Evolutionary conservation across 2,113 vertebrate species (phyloP).

Genomic region (Hypanus sabinus): DNA sequence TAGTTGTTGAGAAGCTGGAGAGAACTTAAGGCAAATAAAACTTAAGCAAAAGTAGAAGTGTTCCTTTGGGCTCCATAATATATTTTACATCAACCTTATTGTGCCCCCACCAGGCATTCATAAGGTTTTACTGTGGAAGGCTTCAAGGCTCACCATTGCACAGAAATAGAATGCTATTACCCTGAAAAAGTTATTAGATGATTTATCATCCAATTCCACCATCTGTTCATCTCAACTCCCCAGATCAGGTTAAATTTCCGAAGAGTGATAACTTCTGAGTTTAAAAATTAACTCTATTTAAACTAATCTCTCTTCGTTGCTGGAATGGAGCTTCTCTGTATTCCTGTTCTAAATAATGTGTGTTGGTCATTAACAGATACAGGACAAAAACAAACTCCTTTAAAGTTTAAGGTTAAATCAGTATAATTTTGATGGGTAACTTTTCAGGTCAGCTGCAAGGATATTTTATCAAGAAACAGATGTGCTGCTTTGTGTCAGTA

Average conservation of each 20-base stretch:
- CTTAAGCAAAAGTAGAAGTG: too few species aligned
- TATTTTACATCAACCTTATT: not conserved
- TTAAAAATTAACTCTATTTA: not conserved
- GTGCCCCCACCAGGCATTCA: not conserved
- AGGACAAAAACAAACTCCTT: not conserved
- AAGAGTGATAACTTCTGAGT: not conserved
- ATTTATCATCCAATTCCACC: not conserved
- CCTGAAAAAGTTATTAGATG: not conserved
- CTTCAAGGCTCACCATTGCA: not conserved
- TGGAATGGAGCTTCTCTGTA: not conserved
- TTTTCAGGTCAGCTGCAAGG: not conserved
- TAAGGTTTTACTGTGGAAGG: not conserved
- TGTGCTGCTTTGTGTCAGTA: not conserved
- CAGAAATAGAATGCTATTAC: not conserved
- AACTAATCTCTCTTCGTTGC: not conserved
- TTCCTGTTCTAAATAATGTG: not conserved
- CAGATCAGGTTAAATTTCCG: too few species aligned
- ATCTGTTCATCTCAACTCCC: not conserved
- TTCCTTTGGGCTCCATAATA: not conserved
- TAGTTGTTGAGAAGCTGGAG: too few species aligned
- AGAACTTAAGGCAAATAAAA: too few species aligned
- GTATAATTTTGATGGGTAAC: not conserved
- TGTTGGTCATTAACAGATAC: not conserved
- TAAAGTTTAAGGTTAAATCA: not conserved
- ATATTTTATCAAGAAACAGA: conserved; percentile 19